These are phyloP conservation scores for Augiades crinisus DNA, from an alignment of 2,888 invertebrate genomes.

Conservation along the genomic window DNA sequence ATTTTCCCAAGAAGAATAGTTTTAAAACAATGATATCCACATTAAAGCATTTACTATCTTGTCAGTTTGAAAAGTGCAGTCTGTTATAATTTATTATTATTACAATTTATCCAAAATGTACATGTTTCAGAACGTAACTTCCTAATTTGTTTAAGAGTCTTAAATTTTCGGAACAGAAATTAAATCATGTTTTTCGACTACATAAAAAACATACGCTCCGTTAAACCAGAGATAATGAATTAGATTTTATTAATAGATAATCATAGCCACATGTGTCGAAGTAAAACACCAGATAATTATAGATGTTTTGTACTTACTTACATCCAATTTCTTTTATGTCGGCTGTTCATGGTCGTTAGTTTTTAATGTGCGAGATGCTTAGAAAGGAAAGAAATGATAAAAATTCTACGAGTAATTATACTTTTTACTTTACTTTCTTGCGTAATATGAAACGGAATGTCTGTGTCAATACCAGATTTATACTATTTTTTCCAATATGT, in stretches of 20 bases:
- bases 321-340: conserved; percentile 16
- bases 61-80: too few species aligned
- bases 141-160: background rate
- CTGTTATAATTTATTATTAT: too few species aligned
- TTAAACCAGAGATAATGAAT: conserved; percentile 3
- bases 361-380: conserved; percentile 12
- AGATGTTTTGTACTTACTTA: conserved; percentile 14
- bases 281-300: conserved; percentile 22
- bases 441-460: background rate
- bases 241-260: conserved; percentile 9
- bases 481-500: background rate
- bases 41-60: too few species aligned
- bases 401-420: conserved; percentile 1
- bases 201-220: background rate
- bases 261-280: conserved; percentile 22
- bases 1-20: too few species aligned
- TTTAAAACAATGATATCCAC: too few species aligned
- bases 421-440: background rate
- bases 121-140: too few species aligned
- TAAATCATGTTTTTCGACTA: background rate
- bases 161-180: background rate
- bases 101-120: too few species aligned
- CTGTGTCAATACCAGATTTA: background rate
- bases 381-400: conserved; percentile 19
- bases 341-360: conserved; percentile 24